A percentile compares a stretch with the other conserved stretches of the same genome.
These are phyloP conservation scores for Actenoides lindsayi DNA, from an alignment of 2,113 vertebrate species.

Conservation along the genomic window DNA sequence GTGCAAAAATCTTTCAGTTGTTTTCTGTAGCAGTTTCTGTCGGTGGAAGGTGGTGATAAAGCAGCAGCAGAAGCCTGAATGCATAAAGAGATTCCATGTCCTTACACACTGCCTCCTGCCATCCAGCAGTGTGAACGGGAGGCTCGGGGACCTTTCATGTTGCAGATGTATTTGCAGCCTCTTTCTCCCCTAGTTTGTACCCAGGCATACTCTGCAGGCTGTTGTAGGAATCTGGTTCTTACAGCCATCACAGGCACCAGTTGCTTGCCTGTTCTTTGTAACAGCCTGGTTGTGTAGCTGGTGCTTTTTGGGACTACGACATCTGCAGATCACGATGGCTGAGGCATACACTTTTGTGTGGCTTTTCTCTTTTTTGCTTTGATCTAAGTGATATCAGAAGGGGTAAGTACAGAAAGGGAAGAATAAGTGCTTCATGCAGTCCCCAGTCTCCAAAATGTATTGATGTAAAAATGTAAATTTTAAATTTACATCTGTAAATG, in stretches of 20 bases:
- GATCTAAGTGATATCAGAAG: background rate
- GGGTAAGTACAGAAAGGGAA: background rate
- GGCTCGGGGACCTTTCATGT: background rate
- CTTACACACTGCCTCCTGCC: background rate
- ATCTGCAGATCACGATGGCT: background rate
- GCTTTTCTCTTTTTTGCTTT: background rate
- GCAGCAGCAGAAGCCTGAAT: background rate
- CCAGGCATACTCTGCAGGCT: background rate
- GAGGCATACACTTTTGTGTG: background rate
- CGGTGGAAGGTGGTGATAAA: background rate
- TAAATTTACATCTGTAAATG: background rate
- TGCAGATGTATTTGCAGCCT: background rate
- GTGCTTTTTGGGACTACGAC: background rate
- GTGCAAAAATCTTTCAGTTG: background rate
- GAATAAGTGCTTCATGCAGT: background rate
- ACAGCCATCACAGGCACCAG: background rate
- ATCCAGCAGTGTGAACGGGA: background rate
- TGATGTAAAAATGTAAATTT: background rate
- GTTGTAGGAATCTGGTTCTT: background rate
- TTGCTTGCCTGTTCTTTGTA: background rate
- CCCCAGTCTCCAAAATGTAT: background rate
- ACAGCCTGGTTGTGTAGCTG: background rate
- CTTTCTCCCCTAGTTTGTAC: background rate
- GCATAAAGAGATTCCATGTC: background rate
- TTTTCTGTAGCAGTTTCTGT: background rate